These are phyloP conservation scores for Aphidius colemani DNA, from an alignment of 2,888 invertebrate species.

Conservation along the genomic window DNA sequence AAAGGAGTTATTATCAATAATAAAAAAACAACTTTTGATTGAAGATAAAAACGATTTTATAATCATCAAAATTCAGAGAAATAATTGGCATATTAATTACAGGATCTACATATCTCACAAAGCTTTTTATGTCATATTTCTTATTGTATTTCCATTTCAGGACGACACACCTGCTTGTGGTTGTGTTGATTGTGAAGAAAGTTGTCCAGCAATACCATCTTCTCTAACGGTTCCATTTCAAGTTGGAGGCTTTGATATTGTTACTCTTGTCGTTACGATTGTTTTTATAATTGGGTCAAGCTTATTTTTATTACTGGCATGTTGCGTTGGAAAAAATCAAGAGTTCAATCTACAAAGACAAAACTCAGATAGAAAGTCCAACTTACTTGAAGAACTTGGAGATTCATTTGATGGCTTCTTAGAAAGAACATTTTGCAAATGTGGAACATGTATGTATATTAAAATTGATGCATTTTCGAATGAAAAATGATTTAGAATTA, in stretches of 20 bases:
- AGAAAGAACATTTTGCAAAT: conserved; percentile 76
- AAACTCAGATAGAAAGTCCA: conserved; percentile 63
- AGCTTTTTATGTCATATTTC: no score
- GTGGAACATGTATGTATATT: conserved; percentile 68
- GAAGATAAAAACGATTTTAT: no score
- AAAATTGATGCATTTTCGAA: no score
- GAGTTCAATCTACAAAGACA: conserved; percentile 45
- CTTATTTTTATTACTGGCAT: conserved; percentile 72
- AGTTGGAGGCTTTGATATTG: conserved; percentile 76
- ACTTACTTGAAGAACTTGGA: conserved; percentile 77
- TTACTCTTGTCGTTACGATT: conserved; percentile 75
- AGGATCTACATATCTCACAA: no score
- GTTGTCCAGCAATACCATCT: conserved; percentile 76
- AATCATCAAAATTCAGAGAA: no score
- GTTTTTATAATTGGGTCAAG: conserved; percentile 76
- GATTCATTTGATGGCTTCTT: conserved; percentile 76
- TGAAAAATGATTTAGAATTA: background rate
- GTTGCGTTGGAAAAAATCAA: conserved; percentile 52
- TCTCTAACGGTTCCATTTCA: conserved; percentile 71
- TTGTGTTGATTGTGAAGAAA: conserved; percentile 82
- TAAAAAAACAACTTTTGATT: no score
- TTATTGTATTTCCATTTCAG: no score
- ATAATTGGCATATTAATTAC: no score
- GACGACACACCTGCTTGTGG: conserved; percentile 71
- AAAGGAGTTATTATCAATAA: no score